Evolutionary conservation across 2,888 invertebrate species (phyloP).

Genomic region (Heliconius aoede): DNA sequence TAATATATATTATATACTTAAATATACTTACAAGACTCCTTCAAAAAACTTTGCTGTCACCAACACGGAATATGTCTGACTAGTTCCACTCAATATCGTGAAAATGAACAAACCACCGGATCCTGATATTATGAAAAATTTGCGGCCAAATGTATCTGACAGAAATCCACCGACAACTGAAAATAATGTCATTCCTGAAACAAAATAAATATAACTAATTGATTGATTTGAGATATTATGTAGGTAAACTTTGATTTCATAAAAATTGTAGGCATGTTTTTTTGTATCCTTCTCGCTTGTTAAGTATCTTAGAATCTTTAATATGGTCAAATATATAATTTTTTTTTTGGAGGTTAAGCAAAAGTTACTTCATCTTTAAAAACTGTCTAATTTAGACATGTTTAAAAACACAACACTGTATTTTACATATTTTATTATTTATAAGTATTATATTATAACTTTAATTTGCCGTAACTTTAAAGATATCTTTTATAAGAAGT

Average conservation of each 20-base stretch:
- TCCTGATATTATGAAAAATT: constrained; percentile 60
- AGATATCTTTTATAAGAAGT: too few species aligned
- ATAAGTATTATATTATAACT: too few species aligned
- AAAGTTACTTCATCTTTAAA: too few species aligned
- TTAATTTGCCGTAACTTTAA: too few species aligned
- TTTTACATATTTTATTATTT: too few species aligned
- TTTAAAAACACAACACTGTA: too few species aligned
- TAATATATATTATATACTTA: too few species aligned
- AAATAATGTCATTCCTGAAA: constrained; percentile 65
- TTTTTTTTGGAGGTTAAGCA: too few species aligned
- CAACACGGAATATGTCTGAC: constrained; percentile 63
- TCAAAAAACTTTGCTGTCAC: constrained; percentile 62
- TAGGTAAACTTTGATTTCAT: neutral
- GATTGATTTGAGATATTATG: neutral
- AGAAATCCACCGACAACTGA: constrained; percentile 66
- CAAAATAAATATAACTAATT: neutral
- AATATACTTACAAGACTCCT: constrained; percentile 68
- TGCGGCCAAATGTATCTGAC: constrained; percentile 69
- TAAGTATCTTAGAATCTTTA: too few species aligned
- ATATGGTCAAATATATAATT: too few species aligned
- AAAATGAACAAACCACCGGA: constrained; percentile 62
- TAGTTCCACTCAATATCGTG: constrained; percentile 60
- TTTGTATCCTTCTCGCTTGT: too few species aligned
- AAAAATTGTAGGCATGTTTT: neutral
- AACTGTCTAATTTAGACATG: too few species aligned